Base-by-base conservation (phyloP, 2,888 invertebrate genomes). In the Ochropleura plecta region DNA sequence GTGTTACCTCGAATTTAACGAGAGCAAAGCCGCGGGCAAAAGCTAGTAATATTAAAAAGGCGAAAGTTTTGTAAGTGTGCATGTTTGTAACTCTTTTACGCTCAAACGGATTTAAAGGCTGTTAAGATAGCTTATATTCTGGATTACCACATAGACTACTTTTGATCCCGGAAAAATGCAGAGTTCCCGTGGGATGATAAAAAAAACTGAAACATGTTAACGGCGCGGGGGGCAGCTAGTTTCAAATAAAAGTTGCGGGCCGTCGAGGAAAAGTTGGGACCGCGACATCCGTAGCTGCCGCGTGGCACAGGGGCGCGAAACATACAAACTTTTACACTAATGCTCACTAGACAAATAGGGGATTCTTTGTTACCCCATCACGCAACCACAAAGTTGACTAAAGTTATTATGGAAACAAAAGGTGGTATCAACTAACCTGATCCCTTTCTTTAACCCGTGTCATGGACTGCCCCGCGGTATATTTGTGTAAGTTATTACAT, bases 331-430 rank as follows among this genome's bases (percentile, higher is more conserved):
- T 87, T 85, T 82, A 84, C 85, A 86, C 85, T 89, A 88, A 88
- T 88, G 89, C 88, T 88, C 82, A 84, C 86, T 86, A 91, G 88
- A 92, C 91, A 91, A 92, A 92, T 90, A 89, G 81, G 85, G 83
- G 85, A 88, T 90, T 91, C 90, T 91, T 92, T 90, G 91, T 88
- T 88, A 88, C 83, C 82, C 85, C 87, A 89, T 88, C 92, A 92
- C 91, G 92, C 91, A 86, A 91, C 89, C 88, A 80, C 81, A 86
- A 88, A 91, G 90, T 92, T 90, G n/a, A 83, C 82, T 78, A 70
- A 71, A 88, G 84, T 85, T 89, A 87, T 87, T 87, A 86, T 80
- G 70, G 76, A 81, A 88, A 88, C 88, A 88, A 89, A 87, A 88
- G 84, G 85, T 84, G 70, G 82, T 84, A 86, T 84, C 85, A 79